Evolutionary conservation across 1,140 invertebrate species (phyloP).

Genomic region (Leguminivora glycinivorella): DNA sequence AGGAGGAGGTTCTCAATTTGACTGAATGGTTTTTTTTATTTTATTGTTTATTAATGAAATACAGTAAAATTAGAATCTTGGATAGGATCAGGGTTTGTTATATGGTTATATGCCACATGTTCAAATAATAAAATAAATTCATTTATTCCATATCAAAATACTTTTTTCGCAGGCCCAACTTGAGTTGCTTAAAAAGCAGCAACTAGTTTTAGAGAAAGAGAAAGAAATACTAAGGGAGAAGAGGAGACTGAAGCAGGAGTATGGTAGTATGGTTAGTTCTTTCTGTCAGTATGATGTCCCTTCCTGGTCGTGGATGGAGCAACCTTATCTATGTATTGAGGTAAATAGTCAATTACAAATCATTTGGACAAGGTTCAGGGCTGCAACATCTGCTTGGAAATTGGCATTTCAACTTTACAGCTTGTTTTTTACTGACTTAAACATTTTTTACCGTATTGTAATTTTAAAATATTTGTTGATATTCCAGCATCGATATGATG

Average conservation of each 20-base stretch:
- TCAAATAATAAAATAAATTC: too few relatives aligned
- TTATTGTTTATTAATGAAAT: too few relatives aligned
- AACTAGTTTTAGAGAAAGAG: background rate
- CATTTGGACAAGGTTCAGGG: background rate
- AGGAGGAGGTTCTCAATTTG: too few relatives aligned
- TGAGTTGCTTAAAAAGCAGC: background rate
- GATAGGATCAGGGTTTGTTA: too few relatives aligned
- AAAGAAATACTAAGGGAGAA: constrained; percentile 1
- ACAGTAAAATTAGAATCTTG: too few relatives aligned
- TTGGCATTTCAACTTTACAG: background rate
- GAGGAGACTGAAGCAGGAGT: background rate
- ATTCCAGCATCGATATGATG: background rate
- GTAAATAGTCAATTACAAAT: background rate
- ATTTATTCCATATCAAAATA: too few relatives aligned
- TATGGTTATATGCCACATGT: too few relatives aligned
- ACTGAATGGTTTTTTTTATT: too few relatives aligned
- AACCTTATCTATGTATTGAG: background rate
- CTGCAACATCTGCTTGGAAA: background rate
- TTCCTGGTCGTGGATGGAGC: background rate
- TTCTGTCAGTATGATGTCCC: background rate
- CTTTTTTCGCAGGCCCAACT: background rate
- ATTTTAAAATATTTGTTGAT: background rate
- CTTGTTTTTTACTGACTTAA: background rate
- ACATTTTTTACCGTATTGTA: too few relatives aligned
- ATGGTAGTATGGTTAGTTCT: constrained; percentile 4